A percentile compares a stretch with the other conserved stretches of the same genome.
phyloP scores from a whole-genome alignment of 2,888 invertebrate genomes.

The Sthenelais limicola region DNA sequence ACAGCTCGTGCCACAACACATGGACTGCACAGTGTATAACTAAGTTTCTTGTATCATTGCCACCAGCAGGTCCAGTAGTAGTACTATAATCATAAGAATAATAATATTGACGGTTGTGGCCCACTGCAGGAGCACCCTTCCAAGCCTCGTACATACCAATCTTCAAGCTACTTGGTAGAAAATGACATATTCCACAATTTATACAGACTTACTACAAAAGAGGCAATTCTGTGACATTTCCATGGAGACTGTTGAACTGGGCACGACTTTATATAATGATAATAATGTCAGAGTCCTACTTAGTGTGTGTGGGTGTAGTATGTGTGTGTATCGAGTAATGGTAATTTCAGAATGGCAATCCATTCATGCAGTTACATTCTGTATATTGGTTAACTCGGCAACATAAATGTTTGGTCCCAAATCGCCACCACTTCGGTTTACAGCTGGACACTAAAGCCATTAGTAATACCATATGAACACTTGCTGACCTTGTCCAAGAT shows the following conservation, averaged over 20 bases:
- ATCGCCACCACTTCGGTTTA: slow-evolving; percentile 28
- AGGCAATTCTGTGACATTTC: slow-evolving; percentile 39
- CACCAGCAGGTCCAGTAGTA: slow-evolving; percentile 23
- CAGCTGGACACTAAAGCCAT: slow-evolving; percentile 24
- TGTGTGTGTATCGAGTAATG: too few species aligned
- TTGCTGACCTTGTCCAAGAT: not conserved
- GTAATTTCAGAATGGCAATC: too few species aligned
- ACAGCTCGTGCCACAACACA: slow-evolving; percentile 32
- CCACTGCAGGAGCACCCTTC: slow-evolving; percentile 36
- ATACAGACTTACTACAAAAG: slow-evolving; percentile 44
- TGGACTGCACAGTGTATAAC: slow-evolving; percentile 10
- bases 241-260: slow-evolving; percentile 37
- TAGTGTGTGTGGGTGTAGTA: too few species aligned
- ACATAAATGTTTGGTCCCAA: slow-evolving; percentile 40
- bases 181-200: slow-evolving; percentile 40
- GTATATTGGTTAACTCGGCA: slow-evolving; percentile 17
- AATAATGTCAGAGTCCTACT: too few species aligned
- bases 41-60: not conserved
- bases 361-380: slow-evolving; percentile 33
- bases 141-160: slow-evolving; percentile 32
- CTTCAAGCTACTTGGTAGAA: slow-evolving; percentile 41
- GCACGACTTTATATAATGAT: not conserved
- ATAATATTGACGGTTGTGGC: slow-evolving; percentile 32
- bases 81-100: too few species aligned
- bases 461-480: not conserved